Evolutionary conservation across 2,888 invertebrate genomes (phyloP), one percentile per base, ranked within the genome.

Genomic region (Trypoxylon attenuatum): DNA sequence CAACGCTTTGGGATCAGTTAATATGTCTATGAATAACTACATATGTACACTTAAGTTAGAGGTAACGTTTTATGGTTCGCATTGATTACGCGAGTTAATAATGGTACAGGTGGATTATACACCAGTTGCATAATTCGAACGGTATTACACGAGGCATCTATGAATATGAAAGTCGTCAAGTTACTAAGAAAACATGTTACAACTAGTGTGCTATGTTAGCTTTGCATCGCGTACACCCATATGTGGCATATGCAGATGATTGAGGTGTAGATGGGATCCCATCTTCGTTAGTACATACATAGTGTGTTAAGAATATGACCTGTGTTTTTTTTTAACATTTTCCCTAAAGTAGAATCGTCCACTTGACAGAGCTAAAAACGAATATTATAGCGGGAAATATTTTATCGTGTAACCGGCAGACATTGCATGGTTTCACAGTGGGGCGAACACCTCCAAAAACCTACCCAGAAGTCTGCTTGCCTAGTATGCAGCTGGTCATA

Each of bases 401-500:
- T n/a, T n/a, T n/a, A n/a, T n/a, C n/a, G n/a, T n/a, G n/a, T n/a
- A n/a, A n/a, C n/a, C n/a, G n/a, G n/a, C n/a, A n/a, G n/a, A n/a
- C 74, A 78, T 84, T 85, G 85, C 85, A 84, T 85, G 86, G 85
- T 84, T 76, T 76, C 70, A 52, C 49, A 41, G 47, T 69, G 54
- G 71, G 58, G 63, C 60, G 64, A 57, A 43, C 50, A n/a, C 18
- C 39, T 52, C 25, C 62, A 59, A 64, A 70, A 53, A 71, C 83
- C 79, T 78, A 74, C 80, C 78, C 78, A 68, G 70, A 79, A 80
- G 82, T 83, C 84, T 87, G 86, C 57, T 86, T 72, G 84, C 87
- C 86, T 86, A 84, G 76, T 86, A 84, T 80, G 80, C 84, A 83
- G 81, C 85, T 87, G 85, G 85, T 86, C 85, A 84, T 80, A 73